phyloP scores from a whole-genome alignment of 23 tunicate species.

The Aplidium turbinatum region DNA sequence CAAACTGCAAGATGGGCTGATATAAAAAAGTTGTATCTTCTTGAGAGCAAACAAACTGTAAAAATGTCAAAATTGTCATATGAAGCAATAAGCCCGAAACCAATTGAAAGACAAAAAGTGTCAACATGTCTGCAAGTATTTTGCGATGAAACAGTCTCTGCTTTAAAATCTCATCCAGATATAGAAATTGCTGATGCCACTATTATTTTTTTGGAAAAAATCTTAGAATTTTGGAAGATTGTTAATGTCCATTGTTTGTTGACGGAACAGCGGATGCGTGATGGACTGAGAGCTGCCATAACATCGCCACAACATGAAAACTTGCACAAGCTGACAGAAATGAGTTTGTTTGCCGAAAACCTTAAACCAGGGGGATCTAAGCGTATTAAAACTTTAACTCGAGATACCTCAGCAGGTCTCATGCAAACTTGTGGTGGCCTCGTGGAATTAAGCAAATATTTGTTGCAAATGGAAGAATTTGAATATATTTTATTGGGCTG shows the following conservation, averaged over 20 bases:
- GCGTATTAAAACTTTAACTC: neutral
- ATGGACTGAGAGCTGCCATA: conserved; percentile 5
- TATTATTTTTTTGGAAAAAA: neutral
- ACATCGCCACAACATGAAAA: neutral
- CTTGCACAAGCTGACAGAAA: neutral
- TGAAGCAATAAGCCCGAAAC: neutral
- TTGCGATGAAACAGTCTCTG: conserved; percentile 7
- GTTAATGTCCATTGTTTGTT: neutral
- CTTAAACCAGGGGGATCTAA: neutral
- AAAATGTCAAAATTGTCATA: conserved; percentile 10
- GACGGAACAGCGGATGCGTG: neutral
- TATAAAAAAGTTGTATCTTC: conserved; percentile 11
- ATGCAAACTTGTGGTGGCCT: conserved; percentile 6
- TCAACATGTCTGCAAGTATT: conserved; percentile 12
- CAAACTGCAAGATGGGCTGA: conserved; percentile 22
- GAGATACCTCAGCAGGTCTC: conserved; percentile 12
- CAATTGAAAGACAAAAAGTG: conserved; percentile 14
- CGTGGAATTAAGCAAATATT: conserved; percentile 1
- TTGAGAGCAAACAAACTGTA: conserved; percentile 1
- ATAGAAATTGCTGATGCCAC: conserved; percentile 5
- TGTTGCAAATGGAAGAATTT: neutral
- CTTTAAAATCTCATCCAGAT: conserved; percentile 1
- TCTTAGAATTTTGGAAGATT: conserved; percentile 13
- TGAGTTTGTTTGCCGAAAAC: conserved; percentile 11
- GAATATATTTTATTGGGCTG: conserved; percentile 13